A percentile compares a stretch with the other conserved stretches of the same genome.
These are phyloP conservation scores for Porites lobata DNA, from an alignment of 92 coral and sea anemone species.

Conservation along the genomic window DNA sequence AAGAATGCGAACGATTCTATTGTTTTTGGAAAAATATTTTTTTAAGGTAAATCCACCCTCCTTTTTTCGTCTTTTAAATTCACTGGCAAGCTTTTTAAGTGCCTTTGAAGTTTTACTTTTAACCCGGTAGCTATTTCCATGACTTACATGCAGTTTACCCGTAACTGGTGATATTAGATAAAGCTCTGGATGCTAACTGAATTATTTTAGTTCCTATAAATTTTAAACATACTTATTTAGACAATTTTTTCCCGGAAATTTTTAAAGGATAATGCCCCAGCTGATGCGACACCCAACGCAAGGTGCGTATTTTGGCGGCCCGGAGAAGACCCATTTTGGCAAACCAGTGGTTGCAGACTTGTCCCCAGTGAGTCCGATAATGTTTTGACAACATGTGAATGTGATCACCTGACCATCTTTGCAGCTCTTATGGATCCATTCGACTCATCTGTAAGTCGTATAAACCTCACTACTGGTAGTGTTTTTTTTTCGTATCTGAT, in stretches of 20 bases:
- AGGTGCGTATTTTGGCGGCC: conserved; percentile 88
- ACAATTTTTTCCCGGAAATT: not conserved
- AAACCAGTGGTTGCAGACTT: conserved; percentile 84
- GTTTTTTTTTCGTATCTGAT: not conserved
- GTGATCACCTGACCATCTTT: conserved; percentile 93
- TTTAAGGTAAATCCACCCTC: no score
- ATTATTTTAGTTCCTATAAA: not conserved
- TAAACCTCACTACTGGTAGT: not conserved
- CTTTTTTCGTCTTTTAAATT: no score
- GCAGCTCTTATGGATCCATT: conserved; percentile 91
- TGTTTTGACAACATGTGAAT: conserved; percentile 85
- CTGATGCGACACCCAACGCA: conserved; percentile 39
- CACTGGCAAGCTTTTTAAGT: no score
- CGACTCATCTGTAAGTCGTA: conserved; percentile 57
- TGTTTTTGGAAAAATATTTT: no score
- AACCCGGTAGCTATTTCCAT: no score
- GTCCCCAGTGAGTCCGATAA: conserved; percentile 79
- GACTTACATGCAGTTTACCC: no score
- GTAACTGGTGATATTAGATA: not conserved
- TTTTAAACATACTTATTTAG: not conserved
- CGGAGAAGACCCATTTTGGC: conserved; percentile 73
- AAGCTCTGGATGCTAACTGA: no score
- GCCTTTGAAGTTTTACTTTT: no score
- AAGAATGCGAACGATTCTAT: no score
- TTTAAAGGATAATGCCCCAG: conserved; percentile 15